These are phyloP conservation scores for Spilosoma lubricipeda DNA, from an alignment of 2,888 invertebrate genomes.

Conservation along the genomic window DNA sequence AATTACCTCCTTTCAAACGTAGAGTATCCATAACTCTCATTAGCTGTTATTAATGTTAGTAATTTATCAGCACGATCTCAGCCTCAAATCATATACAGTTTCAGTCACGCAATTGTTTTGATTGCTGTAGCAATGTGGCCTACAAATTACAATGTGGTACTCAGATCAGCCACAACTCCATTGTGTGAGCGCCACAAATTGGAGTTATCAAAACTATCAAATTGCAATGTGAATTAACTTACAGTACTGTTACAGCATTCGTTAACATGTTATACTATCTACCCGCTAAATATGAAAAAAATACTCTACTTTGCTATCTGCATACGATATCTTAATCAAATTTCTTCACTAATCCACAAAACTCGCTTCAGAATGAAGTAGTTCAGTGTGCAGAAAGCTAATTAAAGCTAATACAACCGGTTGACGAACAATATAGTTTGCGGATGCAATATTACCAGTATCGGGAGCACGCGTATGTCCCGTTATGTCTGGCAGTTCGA, in stretches of 20 bases:
- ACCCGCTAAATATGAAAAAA: slow-evolving; percentile 14
- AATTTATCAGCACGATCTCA: slow-evolving; percentile 57
- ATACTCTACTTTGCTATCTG: background rate
- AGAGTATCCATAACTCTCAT: slow-evolving; percentile 27
- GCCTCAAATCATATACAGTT: slow-evolving; percentile 53
- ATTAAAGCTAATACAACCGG: slow-evolving; percentile 46
- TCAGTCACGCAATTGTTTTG: slow-evolving; percentile 66
- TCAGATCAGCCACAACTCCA: slow-evolving; percentile 57
- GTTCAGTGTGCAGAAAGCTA: slow-evolving; percentile 47
- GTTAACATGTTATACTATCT: slow-evolving; percentile 32
- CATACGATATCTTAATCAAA: background rate
- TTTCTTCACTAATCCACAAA: background rate
- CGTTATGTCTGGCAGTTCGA: slow-evolving; percentile 52
- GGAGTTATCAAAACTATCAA: slow-evolving; percentile 52
- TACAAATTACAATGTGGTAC: slow-evolving; percentile 60
- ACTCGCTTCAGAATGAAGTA: slow-evolving; percentile 43
- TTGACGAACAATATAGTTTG: slow-evolving; percentile 57
- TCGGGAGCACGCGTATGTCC: slow-evolving; percentile 58
- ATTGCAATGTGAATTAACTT: slow-evolving; percentile 40
- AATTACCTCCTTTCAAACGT: slow-evolving; percentile 15
- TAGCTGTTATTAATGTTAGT: slow-evolving; percentile 35
- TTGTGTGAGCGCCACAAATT: slow-evolving; percentile 59
- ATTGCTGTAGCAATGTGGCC: slow-evolving; percentile 67
- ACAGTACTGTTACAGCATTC: slow-evolving; percentile 32
- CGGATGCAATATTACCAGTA: slow-evolving; percentile 58